Conservation (phyloP, 2,797 vertebrate genomes). For the Staurois parvus region DNA sequence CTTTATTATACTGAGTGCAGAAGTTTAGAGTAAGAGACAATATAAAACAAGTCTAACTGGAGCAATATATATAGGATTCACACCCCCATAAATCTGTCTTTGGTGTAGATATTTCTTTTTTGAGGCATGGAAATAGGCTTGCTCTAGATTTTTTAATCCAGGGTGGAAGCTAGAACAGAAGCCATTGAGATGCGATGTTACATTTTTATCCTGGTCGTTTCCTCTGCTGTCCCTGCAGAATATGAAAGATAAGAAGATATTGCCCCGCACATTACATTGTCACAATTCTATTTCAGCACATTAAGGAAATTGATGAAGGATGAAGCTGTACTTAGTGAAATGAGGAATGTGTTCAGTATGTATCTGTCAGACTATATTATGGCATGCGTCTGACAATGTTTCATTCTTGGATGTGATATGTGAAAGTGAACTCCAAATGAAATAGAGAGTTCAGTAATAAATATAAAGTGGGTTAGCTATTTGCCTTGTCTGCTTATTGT, state of each 20-base stretch:
- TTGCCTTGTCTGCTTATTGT: too few species aligned
- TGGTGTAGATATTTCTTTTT: background rate
- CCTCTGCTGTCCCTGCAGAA: background rate
- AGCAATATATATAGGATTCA: background rate
- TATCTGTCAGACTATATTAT: background rate
- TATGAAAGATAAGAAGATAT: slow-evolving; percentile 30
- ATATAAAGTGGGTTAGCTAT: too few species aligned
- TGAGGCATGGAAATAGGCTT: too few species aligned
- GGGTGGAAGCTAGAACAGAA: background rate
- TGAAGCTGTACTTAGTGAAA: background rate
- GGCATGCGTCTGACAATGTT: background rate
- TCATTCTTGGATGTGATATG: too few species aligned
- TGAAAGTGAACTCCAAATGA: too few species aligned
- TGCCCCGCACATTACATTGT: background rate
- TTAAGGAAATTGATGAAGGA: slow-evolving; percentile 13
- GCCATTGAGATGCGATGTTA: background rate
- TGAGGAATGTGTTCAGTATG: slow-evolving; percentile 2
- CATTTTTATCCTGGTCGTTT: background rate
- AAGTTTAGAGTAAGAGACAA: too few species aligned
- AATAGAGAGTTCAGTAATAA: too few species aligned
- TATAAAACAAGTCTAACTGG: too few species aligned
- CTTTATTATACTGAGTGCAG: too few species aligned
- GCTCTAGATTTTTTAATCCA: background rate
- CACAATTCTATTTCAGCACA: background rate
- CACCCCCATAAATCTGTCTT: background rate